Conservation (phyloP, 2,888 invertebrate species). For the Rhabditoides inermis region DNA sequence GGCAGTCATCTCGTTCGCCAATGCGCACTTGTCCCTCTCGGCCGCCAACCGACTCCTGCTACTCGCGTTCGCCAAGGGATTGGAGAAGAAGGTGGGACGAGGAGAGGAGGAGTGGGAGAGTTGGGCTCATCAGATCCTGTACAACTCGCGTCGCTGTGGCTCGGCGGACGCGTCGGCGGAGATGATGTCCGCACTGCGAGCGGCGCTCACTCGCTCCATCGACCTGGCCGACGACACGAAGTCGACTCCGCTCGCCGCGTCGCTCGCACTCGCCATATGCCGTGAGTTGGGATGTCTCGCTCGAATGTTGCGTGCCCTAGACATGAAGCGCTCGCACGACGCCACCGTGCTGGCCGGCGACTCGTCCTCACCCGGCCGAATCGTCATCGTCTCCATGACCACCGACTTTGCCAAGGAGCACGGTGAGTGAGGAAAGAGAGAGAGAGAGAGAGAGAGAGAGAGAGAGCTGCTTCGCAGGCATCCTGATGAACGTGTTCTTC, state of each 20-base stretch:
- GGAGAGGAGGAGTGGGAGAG: background rate
- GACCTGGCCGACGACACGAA: conserved; percentile 5
- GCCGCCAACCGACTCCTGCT: conserved; percentile 22
- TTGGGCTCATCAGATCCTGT: conserved; percentile 21
- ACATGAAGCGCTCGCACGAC: too few relatives aligned
- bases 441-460: too few relatives aligned
- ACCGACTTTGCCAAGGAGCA: conserved; percentile 22
- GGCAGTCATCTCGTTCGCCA: conserved; percentile 26
- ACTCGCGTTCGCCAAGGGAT: conserved; percentile 19
- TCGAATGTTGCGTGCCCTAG: too few relatives aligned
- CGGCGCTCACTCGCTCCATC: conserved; percentile 8
- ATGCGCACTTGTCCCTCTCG: conserved; percentile 21
- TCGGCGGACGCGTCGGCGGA: conserved; percentile 13
- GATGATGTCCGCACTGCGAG: conserved; percentile 11
- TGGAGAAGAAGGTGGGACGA: conserved; percentile 11
- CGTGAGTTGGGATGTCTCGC: conserved; percentile 13
- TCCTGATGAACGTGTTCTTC: conserved; percentile 32
- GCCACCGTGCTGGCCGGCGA: too few relatives aligned
- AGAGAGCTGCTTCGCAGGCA: conserved; percentile 9
- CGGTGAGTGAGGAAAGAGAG: too few relatives aligned
- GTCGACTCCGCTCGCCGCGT: conserved; percentile 18
- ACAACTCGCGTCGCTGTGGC: conserved; percentile 15
- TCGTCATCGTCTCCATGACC: conserved; percentile 24
- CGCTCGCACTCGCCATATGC: conserved; percentile 26
- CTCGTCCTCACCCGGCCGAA: conserved; percentile 6